phyloP scores from a whole-genome alignment of 2,888 invertebrate species.

The Stenchaetothrips biformis region DNA sequence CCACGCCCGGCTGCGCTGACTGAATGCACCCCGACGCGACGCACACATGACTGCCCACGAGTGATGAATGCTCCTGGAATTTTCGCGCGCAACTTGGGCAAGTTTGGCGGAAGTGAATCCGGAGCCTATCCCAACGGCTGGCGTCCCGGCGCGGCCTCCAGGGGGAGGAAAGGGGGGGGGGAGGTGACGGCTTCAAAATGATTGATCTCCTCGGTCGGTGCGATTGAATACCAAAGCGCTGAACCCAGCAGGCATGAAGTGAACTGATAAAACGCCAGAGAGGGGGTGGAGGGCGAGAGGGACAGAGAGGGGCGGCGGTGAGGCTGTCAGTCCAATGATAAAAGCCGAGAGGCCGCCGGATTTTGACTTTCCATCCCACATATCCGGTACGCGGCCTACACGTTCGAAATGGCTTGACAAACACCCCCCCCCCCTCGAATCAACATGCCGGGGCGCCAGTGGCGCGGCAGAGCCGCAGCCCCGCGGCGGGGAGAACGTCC shows the following conservation, averaged over 20 bases:
- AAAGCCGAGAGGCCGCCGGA: background rate
- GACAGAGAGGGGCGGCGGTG: background rate
- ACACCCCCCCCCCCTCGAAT: too few relatives aligned
- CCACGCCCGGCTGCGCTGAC: too few relatives aligned
- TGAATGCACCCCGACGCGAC: too few relatives aligned
- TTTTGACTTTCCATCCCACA: background rate
- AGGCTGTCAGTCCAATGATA: background rate
- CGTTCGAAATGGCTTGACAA: too few relatives aligned
- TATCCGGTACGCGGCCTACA: background rate
- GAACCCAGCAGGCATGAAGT: slow-evolving; percentile 13
- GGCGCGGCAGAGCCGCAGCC: too few relatives aligned
- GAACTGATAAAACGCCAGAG: slow-evolving; percentile 15
- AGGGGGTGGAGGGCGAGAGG: background rate
- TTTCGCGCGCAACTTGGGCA: too few relatives aligned
- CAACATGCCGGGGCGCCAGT: too few relatives aligned
- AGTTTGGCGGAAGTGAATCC: too few relatives aligned
- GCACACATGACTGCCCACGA: too few relatives aligned
- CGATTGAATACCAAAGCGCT: slow-evolving; percentile 20
- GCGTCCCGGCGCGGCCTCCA: background rate
- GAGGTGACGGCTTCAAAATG: background rate
- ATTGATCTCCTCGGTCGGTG: slow-evolving; percentile 12
- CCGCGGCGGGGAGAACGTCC: too few relatives aligned
- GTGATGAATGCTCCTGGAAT: too few relatives aligned
- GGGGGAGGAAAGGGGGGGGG: background rate
- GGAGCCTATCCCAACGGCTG: too few relatives aligned